Base-by-base conservation (phyloP, 1,140 invertebrate species). In the Drosophila miranda region DNA sequence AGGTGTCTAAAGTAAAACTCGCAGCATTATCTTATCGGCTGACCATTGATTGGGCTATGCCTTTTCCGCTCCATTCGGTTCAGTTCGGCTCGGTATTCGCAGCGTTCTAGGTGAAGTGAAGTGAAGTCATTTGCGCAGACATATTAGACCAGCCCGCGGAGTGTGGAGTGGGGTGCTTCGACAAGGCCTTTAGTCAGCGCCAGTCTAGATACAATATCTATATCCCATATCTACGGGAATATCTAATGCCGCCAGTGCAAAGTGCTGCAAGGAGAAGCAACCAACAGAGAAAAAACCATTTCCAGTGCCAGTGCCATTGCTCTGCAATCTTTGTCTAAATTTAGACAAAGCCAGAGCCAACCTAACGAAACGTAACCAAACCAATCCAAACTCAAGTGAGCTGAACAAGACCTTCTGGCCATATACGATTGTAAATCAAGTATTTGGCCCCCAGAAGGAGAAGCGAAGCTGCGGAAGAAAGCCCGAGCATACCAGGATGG, bases 1-100 rank as follows among this genome's bases (percentile, higher is more conserved):
- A 9, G 16, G 23, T 28, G 64, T 34, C 67, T 68, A 67, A 68
- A 68, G 50, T 68, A 64, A 64, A 75, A 55, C 44, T 74, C 54
- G 53, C 23, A 51, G 49, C 50, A 77, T 87, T 84, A 84, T 84
- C 81, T 84, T 84, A 84, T 84, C 81, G 46, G 21, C 58, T 55
- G 59, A 63, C 45, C 72, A 80, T 86, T 80, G 80, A 84, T 84
- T 84, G 60, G 68, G 66, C 66, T 79, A 56, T 49, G 75, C 59
- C 64, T 68, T 82, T 84, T 59, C 70, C 70, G 70, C 69, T 67
- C 19, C 51, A 54, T n/a, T n/a, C n/a, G n/a, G n/a, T n/a, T n/a
- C n/a, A n/a, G n/a, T 42, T 52, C 48, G 30, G 34, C 4, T 38
- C 34, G 4, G 4, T 26, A 26, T 26, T 26, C 23, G 23, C 5